These are phyloP conservation scores for Philaenus spumarius DNA, from an alignment of 1,140 invertebrate genomes.

Conservation along the genomic window DNA sequence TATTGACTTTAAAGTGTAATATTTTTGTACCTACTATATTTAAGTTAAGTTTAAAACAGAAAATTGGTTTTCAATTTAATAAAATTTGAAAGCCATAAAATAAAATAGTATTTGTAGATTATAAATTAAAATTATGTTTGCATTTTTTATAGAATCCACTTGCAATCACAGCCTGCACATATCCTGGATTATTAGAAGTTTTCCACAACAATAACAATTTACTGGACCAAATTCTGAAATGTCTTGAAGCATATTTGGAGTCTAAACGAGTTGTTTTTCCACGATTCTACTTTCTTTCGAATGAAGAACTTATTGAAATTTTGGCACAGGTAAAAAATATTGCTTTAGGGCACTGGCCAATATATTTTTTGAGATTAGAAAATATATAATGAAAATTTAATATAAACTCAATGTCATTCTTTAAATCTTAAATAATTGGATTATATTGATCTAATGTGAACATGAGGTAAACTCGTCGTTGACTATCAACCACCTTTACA, in stretches of 20 bases:
- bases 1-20: too few relatives aligned
- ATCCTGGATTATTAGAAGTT: slow-evolving; percentile 58
- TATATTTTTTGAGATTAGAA: too few relatives aligned
- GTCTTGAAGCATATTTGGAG: slow-evolving; percentile 71
- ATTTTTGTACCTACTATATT: too few relatives aligned
- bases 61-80: too few relatives aligned
- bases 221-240: slow-evolving; percentile 75
- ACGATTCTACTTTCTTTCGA: slow-evolving; percentile 89
- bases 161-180: slow-evolving; percentile 59
- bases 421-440: too few relatives aligned
- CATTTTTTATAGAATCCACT: slow-evolving; percentile 49
- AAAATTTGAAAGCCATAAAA: neutral
- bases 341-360: too few relatives aligned
- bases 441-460: too few relatives aligned
- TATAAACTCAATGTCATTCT: too few relatives aligned
- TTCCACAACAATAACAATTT: slow-evolving; percentile 68
- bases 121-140: neutral
- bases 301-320: slow-evolving; percentile 89
- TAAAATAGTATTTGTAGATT: neutral
- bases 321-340: slow-evolving; percentile 65
- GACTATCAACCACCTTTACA: too few relatives aligned
- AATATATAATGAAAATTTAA: too few relatives aligned
- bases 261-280: slow-evolving; percentile 88
- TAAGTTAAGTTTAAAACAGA: too few relatives aligned
- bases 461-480: too few relatives aligned